Evolutionary conservation across 2,113 vertebrate genomes (phyloP), one percentile per base, ranked within the genome.

Genomic region (Physeter macrocephalus): DNA sequence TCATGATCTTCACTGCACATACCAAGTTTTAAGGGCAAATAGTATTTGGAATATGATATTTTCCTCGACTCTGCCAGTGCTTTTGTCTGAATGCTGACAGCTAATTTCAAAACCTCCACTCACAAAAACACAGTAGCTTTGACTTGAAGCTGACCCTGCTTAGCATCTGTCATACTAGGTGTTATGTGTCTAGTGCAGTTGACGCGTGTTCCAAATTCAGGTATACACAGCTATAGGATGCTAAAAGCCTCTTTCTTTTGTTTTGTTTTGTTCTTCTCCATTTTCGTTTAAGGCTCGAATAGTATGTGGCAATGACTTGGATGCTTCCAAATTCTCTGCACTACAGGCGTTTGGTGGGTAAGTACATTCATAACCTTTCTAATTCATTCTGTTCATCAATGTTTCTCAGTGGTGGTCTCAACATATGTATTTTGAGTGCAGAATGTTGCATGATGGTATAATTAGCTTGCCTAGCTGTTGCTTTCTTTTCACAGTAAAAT

Each of bases 71-170:
- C 67, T 95, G 94, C 64, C 96, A 93, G 61, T 96, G 90, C 93
- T 93, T 97, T 97, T 95, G 85, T 95, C 85, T 95, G 92, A 96
- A 96, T 96, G 96, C 93, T 93, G 97, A 98, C 90, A 54, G 95
- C 94, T 88, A 49, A 92, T 95, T 96, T 95, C 36, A 81, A 97
- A 97, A 90, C n/a, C 85, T 95, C 96, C 88, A 74, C 89, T 41
- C 96, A 87, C 66, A 83, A 88, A 98, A 96, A 71, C 96, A 94
- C 69, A 90, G 36, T 93, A 61, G 97, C 97, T 99, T 98, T 99
- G 98, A 98, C 98, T 97, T 98, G 98, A 97, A 99, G 98, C 98
- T 98, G 98, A 98, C 98, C 98, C 98, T 98, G 98, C 98, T 99
- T 98, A 98, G 98, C 98, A 97, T 98, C 94, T 98, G 98, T 97